phyloP scores from a whole-genome alignment of 2,797 vertebrate species.

The Sphenodon punctatus region DNA sequence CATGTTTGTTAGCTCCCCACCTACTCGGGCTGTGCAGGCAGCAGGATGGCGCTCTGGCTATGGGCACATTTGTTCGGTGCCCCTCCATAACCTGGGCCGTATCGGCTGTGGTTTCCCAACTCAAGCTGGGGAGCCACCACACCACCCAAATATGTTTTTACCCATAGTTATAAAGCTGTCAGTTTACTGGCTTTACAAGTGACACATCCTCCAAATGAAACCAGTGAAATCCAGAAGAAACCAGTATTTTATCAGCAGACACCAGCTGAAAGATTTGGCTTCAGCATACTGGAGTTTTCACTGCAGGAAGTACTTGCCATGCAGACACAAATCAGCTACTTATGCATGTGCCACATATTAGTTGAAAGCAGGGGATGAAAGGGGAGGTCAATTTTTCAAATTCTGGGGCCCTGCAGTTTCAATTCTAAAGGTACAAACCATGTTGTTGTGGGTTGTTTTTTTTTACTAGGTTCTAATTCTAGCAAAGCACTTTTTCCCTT shows the following conservation, averaged over 20 bases:
- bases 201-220: slow-evolving; percentile 29
- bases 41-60: no score
- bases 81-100: no score
- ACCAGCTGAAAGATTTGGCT: no score
- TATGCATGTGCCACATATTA: background rate
- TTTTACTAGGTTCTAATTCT: background rate
- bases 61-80: no score
- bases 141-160: no score
- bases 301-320: background rate
- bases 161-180: background rate
- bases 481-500: background rate
- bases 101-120: no score
- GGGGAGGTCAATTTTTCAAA: slow-evolving; percentile 36
- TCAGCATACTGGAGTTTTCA: background rate
- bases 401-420: slow-evolving; percentile 26
- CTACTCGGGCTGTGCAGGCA: no score
- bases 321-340: background rate
- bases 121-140: no score
- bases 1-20: no score
- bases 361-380: background rate
- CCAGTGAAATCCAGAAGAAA: no score
- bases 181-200: background rate
- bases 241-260: no score
- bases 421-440: slow-evolving; percentile 4
- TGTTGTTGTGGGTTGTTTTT: background rate